Percentiles rank a stretch among this genome's conserved stretches.
Conservation (phyloP, 2,113 vertebrate species). For the Laticauda colubrina region DNA sequence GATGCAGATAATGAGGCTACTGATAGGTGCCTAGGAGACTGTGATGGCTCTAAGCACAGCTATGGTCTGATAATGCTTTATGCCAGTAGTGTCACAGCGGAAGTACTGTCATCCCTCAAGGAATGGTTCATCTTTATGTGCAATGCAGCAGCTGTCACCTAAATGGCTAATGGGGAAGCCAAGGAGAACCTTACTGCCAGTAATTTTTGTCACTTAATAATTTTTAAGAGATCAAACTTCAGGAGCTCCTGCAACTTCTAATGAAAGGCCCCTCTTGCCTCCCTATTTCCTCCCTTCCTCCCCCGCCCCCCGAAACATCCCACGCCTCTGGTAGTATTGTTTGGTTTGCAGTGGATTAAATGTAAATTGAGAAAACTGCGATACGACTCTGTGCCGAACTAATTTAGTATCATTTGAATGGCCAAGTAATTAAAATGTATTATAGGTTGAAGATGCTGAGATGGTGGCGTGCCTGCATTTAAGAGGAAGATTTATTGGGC, state of each 20-base stretch:
- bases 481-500: slow-evolving; percentile 79
- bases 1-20: slow-evolving; percentile 94
- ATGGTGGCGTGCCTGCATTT: slow-evolving; percentile 71
- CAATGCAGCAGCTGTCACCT: slow-evolving; percentile 85
- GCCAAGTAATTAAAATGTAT: slow-evolving; percentile 82
- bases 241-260: slow-evolving; percentile 60
- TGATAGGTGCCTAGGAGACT: slow-evolving; percentile 97
- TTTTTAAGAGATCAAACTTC: slow-evolving; percentile 76
- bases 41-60: slow-evolving; percentile 86
- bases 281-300: not conserved
- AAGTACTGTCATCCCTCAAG: slow-evolving; percentile 82
- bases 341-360: slow-evolving; percentile 60
- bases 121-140: slow-evolving; percentile 83
- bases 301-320: not conserved
- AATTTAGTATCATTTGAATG: slow-evolving; percentile 73
- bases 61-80: slow-evolving; percentile 89
- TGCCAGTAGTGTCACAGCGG: slow-evolving; percentile 79
- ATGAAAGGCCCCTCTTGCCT: slow-evolving; percentile 45
- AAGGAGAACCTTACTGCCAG: slow-evolving; percentile 75
- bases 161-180: slow-evolving; percentile 81
- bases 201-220: slow-evolving; percentile 82
- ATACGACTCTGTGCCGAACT: slow-evolving; percentile 63
- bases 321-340: slow-evolving; percentile 20
- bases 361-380: slow-evolving; percentile 67
- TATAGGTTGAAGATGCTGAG: slow-evolving; percentile 73